phyloP scores from a whole-genome alignment of 2,888 invertebrate genomes.

The Eupeodes latifasciatus region DNA sequence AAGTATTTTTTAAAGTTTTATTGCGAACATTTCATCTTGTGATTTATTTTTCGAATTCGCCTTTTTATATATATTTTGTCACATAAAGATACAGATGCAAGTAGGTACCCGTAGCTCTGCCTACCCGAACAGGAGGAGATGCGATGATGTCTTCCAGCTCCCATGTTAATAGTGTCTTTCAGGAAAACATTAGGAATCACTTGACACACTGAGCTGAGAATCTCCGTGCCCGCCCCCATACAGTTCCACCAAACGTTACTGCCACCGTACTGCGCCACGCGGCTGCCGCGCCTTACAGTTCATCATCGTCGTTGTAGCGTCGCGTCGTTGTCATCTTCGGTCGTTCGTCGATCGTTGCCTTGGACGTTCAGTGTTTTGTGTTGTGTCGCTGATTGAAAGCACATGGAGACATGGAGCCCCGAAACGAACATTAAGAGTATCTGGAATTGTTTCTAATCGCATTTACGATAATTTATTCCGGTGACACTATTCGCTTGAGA shows the following conservation, averaged over 20 bases:
- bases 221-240: background rate
- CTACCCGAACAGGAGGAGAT: background rate
- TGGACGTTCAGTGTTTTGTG: slow-evolving; percentile 2
- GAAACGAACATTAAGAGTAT: slow-evolving; percentile 53
- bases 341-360: slow-evolving; percentile 2
- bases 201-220: slow-evolving; percentile 55
- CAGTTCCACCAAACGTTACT: background rate
- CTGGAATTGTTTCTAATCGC: slow-evolving; percentile 73
- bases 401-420: slow-evolving; percentile 56
- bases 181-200: slow-evolving; percentile 65
- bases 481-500: slow-evolving; percentile 75
- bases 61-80: slow-evolving; percentile 38
- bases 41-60: slow-evolving; percentile 60
- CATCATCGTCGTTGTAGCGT: background rate
- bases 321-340: background rate
- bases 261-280: too few relatives aligned
- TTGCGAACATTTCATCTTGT: slow-evolving; percentile 53
- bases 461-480: slow-evolving; percentile 76
- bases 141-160: slow-evolving; percentile 35
- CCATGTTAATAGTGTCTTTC: slow-evolving; percentile 46
- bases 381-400: slow-evolving; percentile 62
- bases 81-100: slow-evolving; percentile 4
- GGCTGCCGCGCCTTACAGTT: too few relatives aligned
- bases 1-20: slow-evolving; percentile 20
- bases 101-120: background rate